Percentiles rank a stretch among this genome's conserved stretches.
These are phyloP conservation scores for Forbesichthys agassizii DNA, from an alignment of 2,113 vertebrate species.

Conservation along the genomic window DNA sequence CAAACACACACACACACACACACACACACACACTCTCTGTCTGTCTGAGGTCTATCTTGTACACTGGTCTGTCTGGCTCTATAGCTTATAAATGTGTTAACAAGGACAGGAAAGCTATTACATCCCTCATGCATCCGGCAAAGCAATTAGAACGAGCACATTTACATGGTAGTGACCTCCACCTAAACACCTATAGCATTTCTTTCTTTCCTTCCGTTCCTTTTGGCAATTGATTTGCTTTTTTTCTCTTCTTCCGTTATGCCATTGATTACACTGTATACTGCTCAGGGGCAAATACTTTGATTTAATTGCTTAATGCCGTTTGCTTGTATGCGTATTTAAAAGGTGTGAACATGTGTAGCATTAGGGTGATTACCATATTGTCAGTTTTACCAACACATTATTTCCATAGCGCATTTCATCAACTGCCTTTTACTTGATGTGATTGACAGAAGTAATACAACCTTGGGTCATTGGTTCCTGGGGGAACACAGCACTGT, in stretches of 20 bases:
- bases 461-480: not conserved
- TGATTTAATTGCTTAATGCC: constrained; percentile 25
- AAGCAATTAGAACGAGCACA: constrained; percentile 51
- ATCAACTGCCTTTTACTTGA: not conserved
- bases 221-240: constrained; percentile 33
- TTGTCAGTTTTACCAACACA: too few species aligned
- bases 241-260: constrained; percentile 30
- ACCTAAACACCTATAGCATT: constrained; percentile 40
- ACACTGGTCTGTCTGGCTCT: constrained; percentile 48
- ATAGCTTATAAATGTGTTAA: constrained; percentile 64
- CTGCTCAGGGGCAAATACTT: constrained; percentile 10
- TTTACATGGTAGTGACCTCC: constrained; percentile 49
- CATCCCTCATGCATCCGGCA: constrained; percentile 35
- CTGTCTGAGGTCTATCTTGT: constrained; percentile 61
- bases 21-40: not conserved
- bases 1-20: constrained; percentile 42
- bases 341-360: too few species aligned
- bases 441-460: not conserved
- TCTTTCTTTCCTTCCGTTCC: constrained; percentile 18
- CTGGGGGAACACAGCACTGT: not conserved
- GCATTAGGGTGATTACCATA: too few species aligned
- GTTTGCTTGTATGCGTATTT: constrained; percentile 1
- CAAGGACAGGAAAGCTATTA: constrained; percentile 61
- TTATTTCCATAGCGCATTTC: not conserved
- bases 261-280: constrained; percentile 41